phyloP scores from a whole-genome alignment of 2,797 vertebrate species.

The Rhinophrynus dorsalis region DNA sequence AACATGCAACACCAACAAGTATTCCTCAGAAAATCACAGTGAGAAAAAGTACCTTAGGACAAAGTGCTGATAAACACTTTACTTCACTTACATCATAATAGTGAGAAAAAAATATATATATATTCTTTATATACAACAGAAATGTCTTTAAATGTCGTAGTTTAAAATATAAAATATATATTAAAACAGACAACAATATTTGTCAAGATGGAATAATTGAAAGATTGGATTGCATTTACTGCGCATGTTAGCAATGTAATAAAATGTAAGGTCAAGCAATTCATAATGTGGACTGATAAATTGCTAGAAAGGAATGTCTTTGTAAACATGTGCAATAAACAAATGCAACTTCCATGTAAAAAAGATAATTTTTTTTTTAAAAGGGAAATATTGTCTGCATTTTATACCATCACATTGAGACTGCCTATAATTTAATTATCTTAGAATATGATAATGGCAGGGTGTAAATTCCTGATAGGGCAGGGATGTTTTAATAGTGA shows the following conservation, averaged over 20 bases:
- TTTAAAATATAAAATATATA: conserved; percentile 70
- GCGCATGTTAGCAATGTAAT: neutral
- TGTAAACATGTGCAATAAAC: too few relatives aligned
- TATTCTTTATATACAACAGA: conserved; percentile 25
- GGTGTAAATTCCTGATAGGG: too few relatives aligned
- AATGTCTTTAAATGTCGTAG: conserved; percentile 59
- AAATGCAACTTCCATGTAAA: too few relatives aligned
- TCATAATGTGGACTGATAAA: neutral
- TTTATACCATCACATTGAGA: too few relatives aligned
- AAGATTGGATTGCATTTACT: neutral
- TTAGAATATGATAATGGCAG: too few relatives aligned
- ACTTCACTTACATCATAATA: neutral
- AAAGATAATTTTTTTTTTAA: too few relatives aligned
- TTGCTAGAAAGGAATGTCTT: too few relatives aligned
- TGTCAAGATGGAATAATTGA: neutral
- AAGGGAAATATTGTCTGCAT: too few relatives aligned
- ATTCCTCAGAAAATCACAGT: conserved; percentile 5
- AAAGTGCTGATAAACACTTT: conserved; percentile 9
- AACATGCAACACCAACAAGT: neutral
- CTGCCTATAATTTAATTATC: too few relatives aligned
- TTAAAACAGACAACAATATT: neutral
- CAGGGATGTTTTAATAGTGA: too few relatives aligned
- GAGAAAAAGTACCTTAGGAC: neutral
- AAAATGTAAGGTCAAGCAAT: neutral
- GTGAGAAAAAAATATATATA: conserved; percentile 6